phyloP scores from a whole-genome alignment of 2,888 invertebrate genomes.

The Patella caerulea region DNA sequence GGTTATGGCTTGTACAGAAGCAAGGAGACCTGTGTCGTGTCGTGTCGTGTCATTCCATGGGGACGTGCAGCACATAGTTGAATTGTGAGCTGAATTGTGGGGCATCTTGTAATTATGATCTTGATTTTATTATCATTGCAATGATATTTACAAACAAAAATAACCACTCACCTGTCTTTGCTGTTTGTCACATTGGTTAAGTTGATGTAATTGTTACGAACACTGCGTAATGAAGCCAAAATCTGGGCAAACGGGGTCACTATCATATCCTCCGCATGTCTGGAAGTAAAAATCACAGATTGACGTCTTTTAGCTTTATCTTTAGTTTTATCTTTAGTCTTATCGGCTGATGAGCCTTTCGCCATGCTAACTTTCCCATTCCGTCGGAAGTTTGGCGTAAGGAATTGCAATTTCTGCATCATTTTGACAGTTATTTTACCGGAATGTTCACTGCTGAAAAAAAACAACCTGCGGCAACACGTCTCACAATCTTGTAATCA shows the following conservation, averaged over 20 bases:
- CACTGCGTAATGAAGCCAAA: slow-evolving; percentile 97
- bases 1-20: no score
- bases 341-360: slow-evolving; percentile 24
- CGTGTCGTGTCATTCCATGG: no score
- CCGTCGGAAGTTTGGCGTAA: slow-evolving; percentile 29
- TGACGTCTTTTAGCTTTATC: slow-evolving; percentile 30
- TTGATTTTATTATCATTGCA: no score
- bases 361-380: slow-evolving; percentile 28
- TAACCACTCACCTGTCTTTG: slow-evolving; percentile 60
- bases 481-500: neutral
- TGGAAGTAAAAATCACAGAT: slow-evolving; percentile 73
- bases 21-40: no score
- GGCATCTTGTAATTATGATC: no score
- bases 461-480: neutral
- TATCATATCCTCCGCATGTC: slow-evolving; percentile 99
- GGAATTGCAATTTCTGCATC: slow-evolving; percentile 33
- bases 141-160: no score
- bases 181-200: slow-evolving; percentile 84
- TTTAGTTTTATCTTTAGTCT: slow-evolving; percentile 22
- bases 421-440: slow-evolving; percentile 17
- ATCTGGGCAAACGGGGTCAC: slow-evolving; percentile 99
- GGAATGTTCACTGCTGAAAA: slow-evolving; percentile 4
- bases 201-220: slow-evolving; percentile 96
- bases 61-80: no score
- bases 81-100: no score